Conservation (phyloP, 2,888 invertebrate species). For the Hydraecia micacea region DNA sequence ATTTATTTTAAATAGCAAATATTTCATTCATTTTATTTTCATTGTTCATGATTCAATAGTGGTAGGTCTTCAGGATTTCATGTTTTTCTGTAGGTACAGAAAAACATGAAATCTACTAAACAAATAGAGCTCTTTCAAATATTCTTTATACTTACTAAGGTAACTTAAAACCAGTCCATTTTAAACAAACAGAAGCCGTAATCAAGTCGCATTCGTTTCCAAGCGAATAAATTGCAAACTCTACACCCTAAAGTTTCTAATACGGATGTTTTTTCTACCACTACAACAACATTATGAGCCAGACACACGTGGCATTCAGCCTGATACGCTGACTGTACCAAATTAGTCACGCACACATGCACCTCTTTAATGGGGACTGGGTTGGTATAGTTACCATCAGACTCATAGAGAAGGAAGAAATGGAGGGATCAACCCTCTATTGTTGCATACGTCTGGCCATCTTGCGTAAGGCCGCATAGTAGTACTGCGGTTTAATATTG, state of each 20-base stretch:
- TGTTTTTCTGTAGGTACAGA: too few species aligned
- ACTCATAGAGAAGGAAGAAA: conserved; percentile 45
- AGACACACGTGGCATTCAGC: conserved; percentile 77
- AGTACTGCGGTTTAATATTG: not conserved
- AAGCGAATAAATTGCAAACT: conserved; percentile 57
- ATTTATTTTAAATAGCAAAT: not conserved
- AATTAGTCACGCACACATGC: conserved; percentile 85
- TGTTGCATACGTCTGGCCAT: not conserved
- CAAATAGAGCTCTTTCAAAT: not conserved
- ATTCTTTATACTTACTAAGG: not conserved
- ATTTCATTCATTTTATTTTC: not conserved
- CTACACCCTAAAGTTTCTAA: conserved; percentile 64
- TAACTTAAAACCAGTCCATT: conserved; percentile 16
- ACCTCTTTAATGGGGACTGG: conserved; percentile 75
- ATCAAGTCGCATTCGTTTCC: conserved; percentile 57
- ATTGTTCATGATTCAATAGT: not conserved
- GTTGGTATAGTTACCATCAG: conserved; percentile 60
- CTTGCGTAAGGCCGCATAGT: conserved; percentile 8
- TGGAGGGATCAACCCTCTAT: conserved; percentile 29
- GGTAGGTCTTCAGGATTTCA: too few species aligned
- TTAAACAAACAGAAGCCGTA: conserved; percentile 40
- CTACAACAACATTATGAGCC: conserved; percentile 76
- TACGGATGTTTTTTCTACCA: conserved; percentile 77
- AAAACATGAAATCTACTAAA: not conserved
- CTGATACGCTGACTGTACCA: conserved; percentile 64